Evolutionary conservation across 2,797 vertebrate species (phyloP).

Genomic region (Lophotriccus pileatus): DNA sequence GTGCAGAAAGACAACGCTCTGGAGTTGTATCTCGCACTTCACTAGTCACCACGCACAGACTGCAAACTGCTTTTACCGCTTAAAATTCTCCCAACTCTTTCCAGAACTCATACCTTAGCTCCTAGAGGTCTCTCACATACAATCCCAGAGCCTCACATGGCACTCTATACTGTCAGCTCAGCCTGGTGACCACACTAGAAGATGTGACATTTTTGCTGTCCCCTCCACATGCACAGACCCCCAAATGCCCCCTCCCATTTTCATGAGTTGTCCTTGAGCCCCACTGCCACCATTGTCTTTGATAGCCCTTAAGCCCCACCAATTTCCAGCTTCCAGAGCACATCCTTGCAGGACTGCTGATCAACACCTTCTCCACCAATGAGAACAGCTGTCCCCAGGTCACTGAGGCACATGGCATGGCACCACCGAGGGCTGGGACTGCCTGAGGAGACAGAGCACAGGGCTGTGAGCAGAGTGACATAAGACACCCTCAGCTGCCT

Average conservation of each 20-base stretch:
- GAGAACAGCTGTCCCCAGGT: conserved; percentile 82
- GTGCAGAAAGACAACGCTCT: neutral
- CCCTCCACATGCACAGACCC: neutral
- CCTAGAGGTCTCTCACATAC: neutral
- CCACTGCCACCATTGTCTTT: neutral
- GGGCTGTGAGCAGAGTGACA: neutral
- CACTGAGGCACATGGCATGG: conserved; percentile 86
- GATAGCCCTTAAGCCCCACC: conserved; percentile 65
- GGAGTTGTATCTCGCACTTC: neutral
- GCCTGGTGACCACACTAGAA: neutral
- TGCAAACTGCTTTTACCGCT: neutral
- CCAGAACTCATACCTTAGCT: neutral
- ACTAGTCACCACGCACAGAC: neutral
- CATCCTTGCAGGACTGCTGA: conserved; percentile 75
- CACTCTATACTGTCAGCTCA: neutral
- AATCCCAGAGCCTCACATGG: neutral
- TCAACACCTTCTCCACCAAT: conserved; percentile 83
- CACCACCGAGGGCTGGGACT: conserved; percentile 86
- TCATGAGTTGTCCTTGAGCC: neutral
- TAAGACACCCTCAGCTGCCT: neutral
- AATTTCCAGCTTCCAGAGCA: conserved; percentile 86
- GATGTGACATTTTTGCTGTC: neutral
- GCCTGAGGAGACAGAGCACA: conserved; percentile 55
- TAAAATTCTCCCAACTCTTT: neutral
- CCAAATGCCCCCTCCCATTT: neutral